Percentiles rank a stretch among this genome's conserved stretches.
Conservation (phyloP, 2,113 vertebrate species). For the Clinocottus analis region DNA sequence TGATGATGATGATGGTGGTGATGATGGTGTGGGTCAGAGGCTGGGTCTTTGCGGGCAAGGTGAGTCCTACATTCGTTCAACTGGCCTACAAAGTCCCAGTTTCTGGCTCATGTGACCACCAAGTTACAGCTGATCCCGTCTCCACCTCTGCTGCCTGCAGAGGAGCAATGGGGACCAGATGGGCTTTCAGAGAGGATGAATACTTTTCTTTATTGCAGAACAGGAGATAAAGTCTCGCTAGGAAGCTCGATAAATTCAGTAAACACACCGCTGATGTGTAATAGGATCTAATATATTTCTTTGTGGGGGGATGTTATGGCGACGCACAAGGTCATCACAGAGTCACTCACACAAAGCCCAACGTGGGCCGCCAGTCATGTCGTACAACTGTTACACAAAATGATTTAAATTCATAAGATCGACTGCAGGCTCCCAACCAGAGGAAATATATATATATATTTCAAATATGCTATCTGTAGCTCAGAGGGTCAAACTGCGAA, state of each 20-base stretch:
- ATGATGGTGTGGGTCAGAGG: constrained; percentile 84
- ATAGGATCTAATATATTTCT: not conserved
- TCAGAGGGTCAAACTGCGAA: constrained; percentile 9
- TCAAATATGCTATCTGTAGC: not conserved
- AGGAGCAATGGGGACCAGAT: not conserved
- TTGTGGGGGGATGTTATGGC: not conserved
- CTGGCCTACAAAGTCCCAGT: constrained; percentile 99
- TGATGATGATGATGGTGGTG: constrained; percentile 68
- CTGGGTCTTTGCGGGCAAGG: constrained; percentile 99
- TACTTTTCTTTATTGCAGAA: not conserved
- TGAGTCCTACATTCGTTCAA: constrained; percentile 90
- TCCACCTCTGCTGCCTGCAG: not conserved
- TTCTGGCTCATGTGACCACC: constrained; percentile 86
- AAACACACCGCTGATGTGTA: not conserved
- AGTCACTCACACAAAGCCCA: not conserved
- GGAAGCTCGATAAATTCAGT: not conserved
- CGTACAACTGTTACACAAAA: not conserved
- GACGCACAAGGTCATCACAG: constrained; percentile 2
- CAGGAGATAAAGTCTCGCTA: not conserved
- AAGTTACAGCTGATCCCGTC: constrained; percentile 13
- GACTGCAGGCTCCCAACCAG: not conserved
- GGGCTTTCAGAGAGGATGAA: not conserved
- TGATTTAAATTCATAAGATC: not conserved
- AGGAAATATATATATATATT: not conserved
- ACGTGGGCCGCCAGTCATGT: no score